A percentile compares a stretch with the other conserved stretches of the same genome.
phyloP scores from a whole-genome alignment of 2,888 invertebrate genomes.

The Eulithis testata region DNA sequence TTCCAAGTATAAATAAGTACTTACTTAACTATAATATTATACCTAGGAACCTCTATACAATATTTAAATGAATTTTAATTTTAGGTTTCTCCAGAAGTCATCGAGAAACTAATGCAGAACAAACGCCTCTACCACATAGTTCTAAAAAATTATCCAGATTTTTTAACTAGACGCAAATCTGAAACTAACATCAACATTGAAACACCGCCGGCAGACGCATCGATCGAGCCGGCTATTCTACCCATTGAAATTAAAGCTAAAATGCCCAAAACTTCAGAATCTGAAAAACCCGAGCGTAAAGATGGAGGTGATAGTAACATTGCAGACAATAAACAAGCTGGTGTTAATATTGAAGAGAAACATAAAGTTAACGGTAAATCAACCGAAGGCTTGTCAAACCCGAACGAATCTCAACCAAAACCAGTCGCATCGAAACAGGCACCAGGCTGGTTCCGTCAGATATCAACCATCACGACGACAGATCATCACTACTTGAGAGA shows the following conservation, averaged over 20 bases:
- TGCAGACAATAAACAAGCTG: slow-evolving; percentile 34
- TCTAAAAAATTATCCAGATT: slow-evolving; percentile 88
- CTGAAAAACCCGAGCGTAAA: slow-evolving; percentile 25
- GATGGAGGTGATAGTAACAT: slow-evolving; percentile 28
- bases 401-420: slow-evolving; percentile 36
- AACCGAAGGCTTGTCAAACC: slow-evolving; percentile 39
- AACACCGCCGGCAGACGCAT: slow-evolving; percentile 37
- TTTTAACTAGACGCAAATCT: slow-evolving; percentile 85
- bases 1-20: neutral
- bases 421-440: slow-evolving; percentile 36
- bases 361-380: slow-evolving; percentile 13
- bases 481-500: slow-evolving; percentile 88
- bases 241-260: slow-evolving; percentile 59
- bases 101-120: slow-evolving; percentile 86
- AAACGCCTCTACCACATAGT: slow-evolving; percentile 88
- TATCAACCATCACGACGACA: slow-evolving; percentile 61
- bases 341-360: slow-evolving; percentile 14
- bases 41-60: too few relatives aligned
- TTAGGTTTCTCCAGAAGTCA: slow-evolving; percentile 88
- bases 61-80: slow-evolving; percentile 6
- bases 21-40: too few relatives aligned
- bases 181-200: slow-evolving; percentile 81
- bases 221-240: slow-evolving; percentile 62
- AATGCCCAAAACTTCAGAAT: slow-evolving; percentile 47
- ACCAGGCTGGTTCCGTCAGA: slow-evolving; percentile 74